Base-by-base conservation (phyloP, 2,113 vertebrate species). In the Anser brachyrhynchus region DNA sequence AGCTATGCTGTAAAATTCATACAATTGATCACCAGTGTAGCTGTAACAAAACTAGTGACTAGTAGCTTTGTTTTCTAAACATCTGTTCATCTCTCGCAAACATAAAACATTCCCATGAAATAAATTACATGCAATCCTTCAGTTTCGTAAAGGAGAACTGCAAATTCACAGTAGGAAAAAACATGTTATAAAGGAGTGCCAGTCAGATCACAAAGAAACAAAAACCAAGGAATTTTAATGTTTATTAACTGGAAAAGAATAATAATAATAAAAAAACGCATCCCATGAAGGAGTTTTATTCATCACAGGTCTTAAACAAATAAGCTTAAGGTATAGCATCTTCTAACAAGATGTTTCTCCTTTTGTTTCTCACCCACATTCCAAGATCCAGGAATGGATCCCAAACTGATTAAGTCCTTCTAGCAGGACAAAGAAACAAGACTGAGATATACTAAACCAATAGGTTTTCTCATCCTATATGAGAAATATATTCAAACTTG, bases 11-110 rank as follows among this genome's bases (percentile, higher is more conserved):
- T 97, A 96, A 98, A 96, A 97, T 92, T 96, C 67, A 51, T 86
- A 93, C 96, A 95, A 95, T 94, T 97, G 98, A 97, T 98, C 96
- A 81, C 95, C 79, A 64, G 71, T 82, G 76, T 83, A 94, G 95
- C 92, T 33, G 83, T 90, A 95, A 95, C 94, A 92, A 96, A 97
- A 95, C 95, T 70, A 96, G 67, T 49, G n/a, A 69, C 95, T 82
- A 90, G 94, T 79, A 78, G 93, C 90, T 97, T 97, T 97, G 92
- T 95, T 96, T 96, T 92, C 95, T 91, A 94, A 96, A 96, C 96
- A 94, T 95, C 96, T 97, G 95, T 93, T 96, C 90, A 66, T 95
- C 89, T 94, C 81, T 74, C 90, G 84, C 81, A 81, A 75, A 59
- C 51, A 87, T 87, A 95, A 96, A 95, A 89, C 51, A 90, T 69